phyloP scores from a whole-genome alignment of 2,113 vertebrate species.

The Mus pahari region DNA sequence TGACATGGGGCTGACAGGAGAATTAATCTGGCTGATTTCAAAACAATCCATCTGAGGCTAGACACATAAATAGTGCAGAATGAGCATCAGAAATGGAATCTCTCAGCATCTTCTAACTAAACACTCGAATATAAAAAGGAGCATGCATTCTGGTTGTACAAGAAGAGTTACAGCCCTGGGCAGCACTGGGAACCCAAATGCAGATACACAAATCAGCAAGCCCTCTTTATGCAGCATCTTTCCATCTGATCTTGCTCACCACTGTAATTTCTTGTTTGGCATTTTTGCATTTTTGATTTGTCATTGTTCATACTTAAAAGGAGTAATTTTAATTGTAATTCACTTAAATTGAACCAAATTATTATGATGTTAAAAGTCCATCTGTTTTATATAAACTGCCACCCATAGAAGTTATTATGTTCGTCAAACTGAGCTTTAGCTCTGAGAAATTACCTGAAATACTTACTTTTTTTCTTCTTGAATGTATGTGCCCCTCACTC shows the following conservation, averaged over 20 bases:
- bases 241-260: not conserved
- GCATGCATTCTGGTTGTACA: not conserved
- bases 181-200: not conserved
- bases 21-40: conserved; percentile 56
- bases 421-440: not conserved
- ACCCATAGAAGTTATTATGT: not conserved
- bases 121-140: not conserved
- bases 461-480: not conserved
- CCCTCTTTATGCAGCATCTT: not conserved
- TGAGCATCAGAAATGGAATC: conserved; percentile 29
- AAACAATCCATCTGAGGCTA: conserved; percentile 43
- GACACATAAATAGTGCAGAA: conserved; percentile 21
- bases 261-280: not conserved
- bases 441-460: not conserved
- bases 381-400: not conserved
- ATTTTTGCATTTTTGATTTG: not conserved
- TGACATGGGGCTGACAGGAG: not conserved
- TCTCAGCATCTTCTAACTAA: conserved; percentile 16
- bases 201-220: not conserved
- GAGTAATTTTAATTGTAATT: not conserved
- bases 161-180: not conserved
- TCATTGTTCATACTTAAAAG: not conserved
- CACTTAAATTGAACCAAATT: not conserved
- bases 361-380: not conserved
- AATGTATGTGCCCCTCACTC: not conserved